phyloP scores from a whole-genome alignment of 2,113 vertebrate genomes.

The Gymnorhina tibicen region DNA sequence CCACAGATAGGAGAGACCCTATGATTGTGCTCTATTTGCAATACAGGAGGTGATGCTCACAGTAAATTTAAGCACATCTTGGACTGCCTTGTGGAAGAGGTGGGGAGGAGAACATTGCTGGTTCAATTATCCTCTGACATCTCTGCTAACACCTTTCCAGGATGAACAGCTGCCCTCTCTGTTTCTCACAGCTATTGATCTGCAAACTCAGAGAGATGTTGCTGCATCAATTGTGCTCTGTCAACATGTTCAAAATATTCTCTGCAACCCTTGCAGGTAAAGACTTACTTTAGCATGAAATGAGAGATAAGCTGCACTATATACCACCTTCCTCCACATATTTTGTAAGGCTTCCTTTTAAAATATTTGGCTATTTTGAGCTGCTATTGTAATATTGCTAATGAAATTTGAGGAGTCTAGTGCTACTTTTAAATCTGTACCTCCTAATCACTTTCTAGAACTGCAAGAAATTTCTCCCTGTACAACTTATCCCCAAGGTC shows the following conservation, averaged over 20 bases:
- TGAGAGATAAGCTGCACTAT: not conserved
- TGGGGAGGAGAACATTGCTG: not conserved
- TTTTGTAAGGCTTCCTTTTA: not conserved
- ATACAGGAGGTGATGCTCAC: not conserved
- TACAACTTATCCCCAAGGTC: not conserved
- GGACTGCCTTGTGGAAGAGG: not conserved
- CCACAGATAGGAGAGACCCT: not conserved
- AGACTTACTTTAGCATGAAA: not conserved
- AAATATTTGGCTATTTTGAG: not conserved
- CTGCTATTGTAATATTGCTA: not conserved
- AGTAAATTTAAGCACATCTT: not conserved
- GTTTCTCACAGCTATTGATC: constrained; percentile 32
- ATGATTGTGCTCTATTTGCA: not conserved
- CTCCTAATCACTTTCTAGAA: not conserved
- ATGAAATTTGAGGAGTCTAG: not conserved
- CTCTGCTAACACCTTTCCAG: not conserved
- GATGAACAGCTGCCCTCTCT: not conserved
- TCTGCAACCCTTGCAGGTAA: not conserved
- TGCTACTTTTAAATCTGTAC: not conserved
- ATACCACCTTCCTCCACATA: not conserved
- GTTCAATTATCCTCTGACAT: constrained; percentile 18
- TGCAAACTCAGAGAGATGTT: not conserved
- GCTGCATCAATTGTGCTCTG: not conserved
- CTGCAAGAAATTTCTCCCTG: not conserved
- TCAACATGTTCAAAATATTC: not conserved